Evolutionary conservation across 1,140 invertebrate genomes (phyloP), one percentile per base, ranked within the genome.

Genomic region (Cataglyphis hispanica): DNA sequence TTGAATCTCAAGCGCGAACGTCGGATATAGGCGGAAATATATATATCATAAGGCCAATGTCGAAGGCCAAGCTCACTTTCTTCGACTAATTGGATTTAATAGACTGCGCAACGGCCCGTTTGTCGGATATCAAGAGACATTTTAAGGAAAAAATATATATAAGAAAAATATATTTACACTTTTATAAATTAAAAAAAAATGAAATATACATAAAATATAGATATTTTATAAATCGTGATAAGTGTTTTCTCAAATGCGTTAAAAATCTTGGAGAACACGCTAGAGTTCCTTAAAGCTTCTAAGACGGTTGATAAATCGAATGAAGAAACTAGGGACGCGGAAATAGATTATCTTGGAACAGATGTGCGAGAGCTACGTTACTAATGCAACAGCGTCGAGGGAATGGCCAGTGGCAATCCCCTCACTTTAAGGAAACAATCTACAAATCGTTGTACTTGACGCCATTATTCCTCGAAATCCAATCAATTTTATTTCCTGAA

Each of bases 1-100:
- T 90, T 88, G 83, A 90, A 90, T 90, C 78, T 86, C 77, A 27
- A 89, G 70, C 58, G 31, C 63, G 27, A 34, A 63, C 63, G 46
- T 27, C 37, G 69, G 64, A 63, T 86, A 83, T 61, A 27, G 40
- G 11, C 27, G 50, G 70, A 69, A 75, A 86, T 43, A n/a, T n/a
- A n/a, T n/a, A n/a, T n/a, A n/a, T 67, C 60, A 74, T 81, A 80
- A 88, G 67, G 70, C 22, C 75, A 81, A 81, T 25, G 63, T 69
- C 16, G 69, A 22, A 58, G 87, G 58, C 61, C 34, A 22, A 60
- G 34, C 53, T 60, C 19, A 69, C 53, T 31, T 83, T 83, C 78
- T 83, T 74, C 67, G 67, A 61, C 37, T 83, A 83, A 83, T 83
- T 46, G 67, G 67, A 74, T 83, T 72, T 83, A 31, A 58, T n/a